These are phyloP conservation scores for Noturus placidus DNA, from an alignment of 2,113 vertebrate species.

Conservation along the genomic window DNA sequence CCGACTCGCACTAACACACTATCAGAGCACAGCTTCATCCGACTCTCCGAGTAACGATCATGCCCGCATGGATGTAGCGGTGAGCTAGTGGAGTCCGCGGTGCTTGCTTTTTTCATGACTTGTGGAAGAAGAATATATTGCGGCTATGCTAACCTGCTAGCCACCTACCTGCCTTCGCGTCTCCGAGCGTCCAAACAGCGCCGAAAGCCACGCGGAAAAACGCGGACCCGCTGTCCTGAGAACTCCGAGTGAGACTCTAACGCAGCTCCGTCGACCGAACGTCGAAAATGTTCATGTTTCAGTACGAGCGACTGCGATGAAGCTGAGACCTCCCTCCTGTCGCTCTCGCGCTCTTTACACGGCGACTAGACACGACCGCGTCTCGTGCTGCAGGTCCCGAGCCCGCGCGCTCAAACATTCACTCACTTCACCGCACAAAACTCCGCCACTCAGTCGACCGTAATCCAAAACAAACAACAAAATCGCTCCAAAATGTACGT, in stretches of 20 bases:
- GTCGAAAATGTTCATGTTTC: constrained; percentile 3
- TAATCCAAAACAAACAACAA: constrained; percentile 43
- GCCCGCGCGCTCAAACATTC: neutral
- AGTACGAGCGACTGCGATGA: neutral
- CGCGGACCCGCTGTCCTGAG: neutral
- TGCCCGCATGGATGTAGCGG: too few species aligned
- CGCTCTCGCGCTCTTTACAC: neutral
- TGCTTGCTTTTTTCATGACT: neutral
- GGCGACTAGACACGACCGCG: neutral
- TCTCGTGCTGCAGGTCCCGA: constrained; percentile 36
- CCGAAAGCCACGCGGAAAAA: neutral
- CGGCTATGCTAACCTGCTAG: constrained; percentile 50
- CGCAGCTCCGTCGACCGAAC: neutral
- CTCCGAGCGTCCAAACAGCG: constrained; percentile 20
- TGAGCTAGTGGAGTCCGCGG: neutral
- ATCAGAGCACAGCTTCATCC: too few species aligned
- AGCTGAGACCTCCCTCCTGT: neutral
- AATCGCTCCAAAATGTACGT: constrained; percentile 64
- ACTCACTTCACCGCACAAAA: constrained; percentile 38
- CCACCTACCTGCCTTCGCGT: constrained; percentile 48
- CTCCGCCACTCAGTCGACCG: constrained; percentile 39
- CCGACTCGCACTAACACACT: too few species aligned
- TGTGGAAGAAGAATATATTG: constrained; percentile 48
- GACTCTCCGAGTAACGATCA: too few species aligned
- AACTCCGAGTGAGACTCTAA: constrained; percentile 16